These are phyloP conservation scores for Oryzias celebensis DNA, from an alignment of 2,113 vertebrate species.

Conservation along the genomic window DNA sequence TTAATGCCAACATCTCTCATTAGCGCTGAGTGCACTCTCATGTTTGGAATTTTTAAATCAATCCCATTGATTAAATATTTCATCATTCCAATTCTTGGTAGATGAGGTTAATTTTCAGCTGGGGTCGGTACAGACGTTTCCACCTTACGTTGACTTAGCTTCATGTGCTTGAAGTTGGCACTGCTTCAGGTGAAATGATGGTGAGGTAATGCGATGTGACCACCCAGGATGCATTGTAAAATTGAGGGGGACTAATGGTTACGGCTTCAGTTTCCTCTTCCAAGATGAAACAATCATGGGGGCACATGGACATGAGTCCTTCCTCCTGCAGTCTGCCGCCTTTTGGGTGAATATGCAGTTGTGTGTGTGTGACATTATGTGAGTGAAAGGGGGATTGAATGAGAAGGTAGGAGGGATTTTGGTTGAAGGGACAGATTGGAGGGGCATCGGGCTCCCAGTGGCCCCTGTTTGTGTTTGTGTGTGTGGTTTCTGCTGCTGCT, in stretches of 20 bases:
- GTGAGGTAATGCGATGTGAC: slow-evolving; percentile 10
- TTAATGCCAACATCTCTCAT: slow-evolving; percentile 2
- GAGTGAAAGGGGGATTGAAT: slow-evolving; percentile 26
- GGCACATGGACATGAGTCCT: slow-evolving; percentile 43
- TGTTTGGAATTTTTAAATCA: background rate
- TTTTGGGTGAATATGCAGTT: slow-evolving; percentile 59
- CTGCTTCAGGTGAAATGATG: background rate
- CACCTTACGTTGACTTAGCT: background rate
- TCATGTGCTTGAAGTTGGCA: background rate
- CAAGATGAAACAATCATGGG: slow-evolving; percentile 23
- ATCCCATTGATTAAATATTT: background rate
- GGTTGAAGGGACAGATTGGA: slow-evolving; percentile 42
- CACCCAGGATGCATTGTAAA: slow-evolving; percentile 45
- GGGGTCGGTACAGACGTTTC: background rate
- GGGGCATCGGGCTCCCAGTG: slow-evolving; percentile 48
- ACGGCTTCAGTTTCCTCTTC: slow-evolving; percentile 4
- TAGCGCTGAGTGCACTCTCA: slow-evolving; percentile 3
- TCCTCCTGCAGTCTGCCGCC: slow-evolving; percentile 23
- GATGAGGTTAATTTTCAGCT: too few relatives aligned
- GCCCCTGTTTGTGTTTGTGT: slow-evolving; percentile 21
- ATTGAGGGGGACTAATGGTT: slow-evolving; percentile 14
- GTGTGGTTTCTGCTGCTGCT: slow-evolving; percentile 15
- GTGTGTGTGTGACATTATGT: slow-evolving; percentile 36
- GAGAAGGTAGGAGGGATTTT: slow-evolving; percentile 39
- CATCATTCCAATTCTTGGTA: too few relatives aligned